A percentile compares a stretch with the other conserved stretches of the same genome.
These are phyloP conservation scores for Capromys pilorides DNA, from an alignment of 2,797 vertebrate species.

Conservation along the genomic window DNA sequence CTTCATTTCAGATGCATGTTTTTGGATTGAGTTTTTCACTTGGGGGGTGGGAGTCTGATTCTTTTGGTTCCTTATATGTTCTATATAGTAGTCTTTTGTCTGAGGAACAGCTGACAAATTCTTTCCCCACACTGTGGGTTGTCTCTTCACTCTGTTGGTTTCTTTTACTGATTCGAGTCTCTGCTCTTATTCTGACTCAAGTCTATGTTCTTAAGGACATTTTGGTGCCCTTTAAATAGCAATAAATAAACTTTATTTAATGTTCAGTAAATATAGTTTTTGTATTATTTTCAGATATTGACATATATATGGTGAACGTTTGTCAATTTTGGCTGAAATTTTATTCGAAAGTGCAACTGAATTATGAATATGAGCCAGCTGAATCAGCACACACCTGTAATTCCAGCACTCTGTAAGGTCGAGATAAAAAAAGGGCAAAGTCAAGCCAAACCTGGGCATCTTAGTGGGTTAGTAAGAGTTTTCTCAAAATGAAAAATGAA, in stretches of 20 bases:
- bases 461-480: background rate
- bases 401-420: background rate
- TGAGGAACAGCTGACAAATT: too few relatives aligned
- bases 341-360: background rate
- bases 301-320: background rate
- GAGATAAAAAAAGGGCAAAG: background rate
- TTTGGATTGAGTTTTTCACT: too few relatives aligned
- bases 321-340: conserved; percentile 43
- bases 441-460: background rate
- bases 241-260: background rate
- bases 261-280: background rate
- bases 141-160: background rate
- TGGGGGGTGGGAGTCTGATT: too few relatives aligned
- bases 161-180: background rate
- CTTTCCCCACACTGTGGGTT: too few relatives aligned
- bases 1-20: too few relatives aligned
- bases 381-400: background rate
- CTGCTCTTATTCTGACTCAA: background rate
- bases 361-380: background rate
- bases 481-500: background rate
- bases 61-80: too few relatives aligned
- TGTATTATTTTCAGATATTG: background rate
- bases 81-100: too few relatives aligned
- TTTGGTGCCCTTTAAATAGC: conserved; percentile 2
- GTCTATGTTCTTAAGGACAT: background rate